Conservation (phyloP, 2,797 vertebrate species). For the Tadarida brasiliensis region DNA sequence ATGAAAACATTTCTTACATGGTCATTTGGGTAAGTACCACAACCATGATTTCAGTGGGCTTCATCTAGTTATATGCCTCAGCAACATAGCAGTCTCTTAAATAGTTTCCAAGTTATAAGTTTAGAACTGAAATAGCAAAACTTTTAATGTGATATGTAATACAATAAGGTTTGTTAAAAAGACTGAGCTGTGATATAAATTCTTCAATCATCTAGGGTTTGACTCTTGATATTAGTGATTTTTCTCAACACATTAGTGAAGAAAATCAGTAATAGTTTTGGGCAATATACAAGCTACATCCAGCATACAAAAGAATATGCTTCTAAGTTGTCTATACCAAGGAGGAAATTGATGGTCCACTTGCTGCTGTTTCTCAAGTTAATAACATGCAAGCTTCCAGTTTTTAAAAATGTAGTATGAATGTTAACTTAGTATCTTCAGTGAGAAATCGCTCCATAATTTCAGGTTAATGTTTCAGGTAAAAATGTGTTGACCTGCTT, state of each 20-base stretch:
- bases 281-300: background rate
- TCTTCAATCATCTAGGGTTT: background rate
- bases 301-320: background rate
- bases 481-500: slow-evolving; percentile 44
- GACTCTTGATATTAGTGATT: background rate
- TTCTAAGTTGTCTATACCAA: background rate
- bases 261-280: background rate
- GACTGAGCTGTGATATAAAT: background rate
- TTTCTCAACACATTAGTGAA: slow-evolving; percentile 7
- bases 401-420: background rate
- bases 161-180: background rate
- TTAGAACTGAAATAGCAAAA: background rate
- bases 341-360: background rate
- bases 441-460: slow-evolving; percentile 14
- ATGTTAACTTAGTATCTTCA: slow-evolving; percentile 14
- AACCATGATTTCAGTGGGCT: background rate
- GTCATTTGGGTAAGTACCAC: background rate
- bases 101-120: slow-evolving; percentile 14
- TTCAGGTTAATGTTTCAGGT: slow-evolving; percentile 40
- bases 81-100: background rate
- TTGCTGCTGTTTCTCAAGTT: slow-evolving; percentile 4
- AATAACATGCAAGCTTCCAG: background rate
- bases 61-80: background rate
- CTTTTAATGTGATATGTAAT: background rate
- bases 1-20: background rate